These are phyloP conservation scores for Harpalus rufipes DNA, from an alignment of 2,888 invertebrate species.

Conservation along the genomic window DNA sequence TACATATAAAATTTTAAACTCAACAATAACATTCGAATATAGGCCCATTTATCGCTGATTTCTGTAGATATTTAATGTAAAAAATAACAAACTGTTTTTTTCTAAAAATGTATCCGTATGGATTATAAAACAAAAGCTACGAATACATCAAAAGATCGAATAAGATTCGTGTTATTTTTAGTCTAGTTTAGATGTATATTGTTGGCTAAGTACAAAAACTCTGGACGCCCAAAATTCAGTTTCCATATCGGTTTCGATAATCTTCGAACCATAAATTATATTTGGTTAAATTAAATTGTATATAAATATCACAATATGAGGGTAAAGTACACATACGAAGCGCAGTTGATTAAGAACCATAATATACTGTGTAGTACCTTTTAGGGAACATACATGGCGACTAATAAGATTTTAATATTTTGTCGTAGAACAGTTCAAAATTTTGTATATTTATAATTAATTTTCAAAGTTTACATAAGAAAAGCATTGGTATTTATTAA, in stretches of 20 bases:
- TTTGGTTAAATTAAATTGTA: slow-evolving; percentile 57
- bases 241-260: slow-evolving; percentile 49
- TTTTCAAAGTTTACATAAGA: no score
- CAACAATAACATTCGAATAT: slow-evolving; percentile 62
- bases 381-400: no score
- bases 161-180: slow-evolving; percentile 7
- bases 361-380: no score
- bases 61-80: slow-evolving; percentile 60
- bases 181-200: slow-evolving; percentile 26
- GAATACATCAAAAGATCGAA: slow-evolving; percentile 52
- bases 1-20: slow-evolving; percentile 64
- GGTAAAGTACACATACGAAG: slow-evolving; percentile 66
- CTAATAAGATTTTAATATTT: no score
- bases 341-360: slow-evolving; percentile 65
- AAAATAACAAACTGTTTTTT: slow-evolving; percentile 62
- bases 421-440: no score
- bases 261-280: slow-evolving; percentile 58
- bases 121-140: slow-evolving; percentile 45
- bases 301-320: slow-evolving; percentile 67
- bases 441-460: no score
- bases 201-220: slow-evolving; percentile 67
- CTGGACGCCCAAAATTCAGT: slow-evolving; percentile 67
- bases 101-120: slow-evolving; percentile 61
- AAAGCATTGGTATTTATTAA: no score
- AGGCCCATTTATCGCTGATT: slow-evolving; percentile 61